Evolutionary conservation across 2,888 invertebrate genomes (phyloP), one percentile per base, ranked within the genome.

Genomic region (Bembecia ichneumoniformis): DNA sequence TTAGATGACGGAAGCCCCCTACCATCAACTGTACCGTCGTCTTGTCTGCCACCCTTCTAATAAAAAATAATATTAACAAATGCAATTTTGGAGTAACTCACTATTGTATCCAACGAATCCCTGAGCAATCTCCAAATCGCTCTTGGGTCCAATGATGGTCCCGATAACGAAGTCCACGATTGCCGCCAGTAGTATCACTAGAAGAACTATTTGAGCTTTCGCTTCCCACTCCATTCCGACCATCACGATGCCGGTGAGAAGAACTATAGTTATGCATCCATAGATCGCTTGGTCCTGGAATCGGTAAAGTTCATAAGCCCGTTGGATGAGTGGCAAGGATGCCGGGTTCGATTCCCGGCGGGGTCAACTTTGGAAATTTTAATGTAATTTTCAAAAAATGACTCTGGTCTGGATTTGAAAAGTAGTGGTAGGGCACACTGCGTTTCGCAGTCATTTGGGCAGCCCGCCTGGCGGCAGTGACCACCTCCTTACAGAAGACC

Each of bases 221-320:
- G 97, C 95, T 83, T 98, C 99, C 96, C 98, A 99, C 72, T 97
- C 97, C 93, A 98, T 95, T 43, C 98, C 98, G 53, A 98, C 93
- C 50, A 98, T 93, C 49, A 97, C 97, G 57, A 99, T 94, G 3
- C 93, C 89, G 1, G 97, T 91, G 1, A 99, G 87, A 1, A 96
- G 66, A 0, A 95, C 87, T 60, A 97, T 92, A 0, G 97, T 96
- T 51, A 96, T 89, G 52, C 92, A 91, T 5, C 97, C 97, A 66
- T 96, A 93, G 52, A 97, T 94, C 49, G 96, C 89, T 57, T 95
- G 91, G 68, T 93, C 93, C 80, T 92, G 86, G 0, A 44, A 44
- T 14, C 9, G 15, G 13, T 44, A 1, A 5, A 28, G 28, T 28
- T 28, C 1, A 7, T 7, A 28, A 1, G 28, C 28, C 7, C 5